phyloP scores from a whole-genome alignment of 2,113 vertebrate genomes.

The Sigmodon hispidus region DNA sequence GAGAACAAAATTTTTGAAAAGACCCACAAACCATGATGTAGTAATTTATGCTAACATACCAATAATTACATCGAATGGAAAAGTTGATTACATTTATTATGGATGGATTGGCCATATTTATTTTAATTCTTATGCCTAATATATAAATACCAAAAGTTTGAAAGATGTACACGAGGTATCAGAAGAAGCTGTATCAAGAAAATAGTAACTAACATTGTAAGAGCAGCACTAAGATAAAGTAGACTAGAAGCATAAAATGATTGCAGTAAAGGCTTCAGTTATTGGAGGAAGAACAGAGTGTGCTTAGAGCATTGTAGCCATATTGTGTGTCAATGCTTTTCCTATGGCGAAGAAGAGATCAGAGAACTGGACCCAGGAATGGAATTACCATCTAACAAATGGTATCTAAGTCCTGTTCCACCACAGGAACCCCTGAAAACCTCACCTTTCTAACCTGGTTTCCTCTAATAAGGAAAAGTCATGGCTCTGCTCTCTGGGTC shows the following conservation, averaged over 20 bases:
- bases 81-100: not conserved
- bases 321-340: not conserved
- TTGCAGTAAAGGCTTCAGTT: not conserved
- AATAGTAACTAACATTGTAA: not conserved
- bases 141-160: not conserved
- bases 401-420: not conserved
- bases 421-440: not conserved
- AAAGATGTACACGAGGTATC: not conserved
- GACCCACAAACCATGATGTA: not conserved
- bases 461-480: not conserved
- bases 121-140: not conserved
- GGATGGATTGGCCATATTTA: not conserved
- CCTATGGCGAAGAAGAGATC: not conserved
- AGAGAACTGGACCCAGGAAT: not conserved
- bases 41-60: not conserved
- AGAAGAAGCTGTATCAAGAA: not conserved
- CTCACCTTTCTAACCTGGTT: not conserved
- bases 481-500: not conserved
- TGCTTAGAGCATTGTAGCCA: not conserved
- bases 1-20: not conserved
- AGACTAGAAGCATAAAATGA: not conserved
- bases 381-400: not conserved
- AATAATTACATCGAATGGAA: constrained; percentile 1
- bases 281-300: not conserved
- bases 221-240: not conserved